Evolutionary conservation across 2,113 vertebrate genomes (phyloP).

Genomic region (Cottus gobio): DNA sequence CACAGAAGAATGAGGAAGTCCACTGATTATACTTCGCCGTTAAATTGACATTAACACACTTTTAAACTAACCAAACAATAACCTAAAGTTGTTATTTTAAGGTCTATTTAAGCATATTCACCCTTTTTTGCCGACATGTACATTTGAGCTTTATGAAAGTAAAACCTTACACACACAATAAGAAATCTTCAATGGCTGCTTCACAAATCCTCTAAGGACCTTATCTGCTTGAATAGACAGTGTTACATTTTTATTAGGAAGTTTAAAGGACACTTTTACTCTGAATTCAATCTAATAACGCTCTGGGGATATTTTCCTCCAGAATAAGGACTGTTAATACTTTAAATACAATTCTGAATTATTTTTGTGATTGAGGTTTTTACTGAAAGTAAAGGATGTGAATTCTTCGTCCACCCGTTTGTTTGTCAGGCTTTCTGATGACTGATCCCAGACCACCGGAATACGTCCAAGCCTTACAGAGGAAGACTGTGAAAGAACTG

Average conservation of each 20-base stretch:
- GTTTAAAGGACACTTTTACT: neutral
- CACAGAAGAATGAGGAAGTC: neutral
- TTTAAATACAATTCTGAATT: neutral
- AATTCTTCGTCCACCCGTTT: neutral
- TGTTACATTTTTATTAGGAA: neutral
- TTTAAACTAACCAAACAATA: neutral
- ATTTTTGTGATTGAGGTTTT: no score
- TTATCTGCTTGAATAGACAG: neutral
- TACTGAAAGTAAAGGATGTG: neutral
- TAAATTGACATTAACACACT: neutral
- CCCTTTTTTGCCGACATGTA: no score
- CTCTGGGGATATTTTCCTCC: no score
- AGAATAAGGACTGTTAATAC: neutral
- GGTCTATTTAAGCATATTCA: no score
- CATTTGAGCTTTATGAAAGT: no score
- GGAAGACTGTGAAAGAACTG: slow-evolving; percentile 74
- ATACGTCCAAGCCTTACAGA: neutral
- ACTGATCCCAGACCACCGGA: neutral
- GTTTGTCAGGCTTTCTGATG: neutral
- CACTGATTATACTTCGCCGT: fast-evolving
- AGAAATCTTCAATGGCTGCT: neutral
- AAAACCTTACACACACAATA: neutral
- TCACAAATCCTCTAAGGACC: no score
- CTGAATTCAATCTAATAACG: neutral
- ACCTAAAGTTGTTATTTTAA: neutral